Evolutionary conservation across 2,888 invertebrate species (phyloP), one percentile per base, ranked within the genome.

Genomic region (Dinocampus coccinellae): DNA sequence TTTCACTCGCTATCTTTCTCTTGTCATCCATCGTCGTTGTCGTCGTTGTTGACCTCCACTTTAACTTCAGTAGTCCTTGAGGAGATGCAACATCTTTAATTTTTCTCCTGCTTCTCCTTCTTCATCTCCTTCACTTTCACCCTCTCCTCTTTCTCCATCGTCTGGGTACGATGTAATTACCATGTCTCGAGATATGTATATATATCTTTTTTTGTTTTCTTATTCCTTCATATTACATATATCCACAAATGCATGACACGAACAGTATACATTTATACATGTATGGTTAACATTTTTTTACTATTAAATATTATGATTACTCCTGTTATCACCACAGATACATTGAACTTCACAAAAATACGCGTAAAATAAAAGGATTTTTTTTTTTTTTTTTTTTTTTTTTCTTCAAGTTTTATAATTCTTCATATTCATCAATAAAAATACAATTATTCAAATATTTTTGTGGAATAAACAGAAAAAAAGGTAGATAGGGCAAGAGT

Each of bases 21-120:
- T n/a, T n/a, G n/a, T n/a, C n/a, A n/a, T n/a, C n/a, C n/a, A n/a
- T 52, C 33, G 16, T 42, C 47, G 16, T 64, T 52, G 24, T 34
- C 62, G 34, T 26, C n/a, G 20, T 58, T 20, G 36, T 33, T 29
- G 29, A 24, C 55, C 26, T 55, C 55, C 55, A 55, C 55, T 55
- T n/a, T 24, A 55, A 58, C 58, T 58, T 58, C 47, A 47, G 47
- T 47, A 47, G 47, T 47, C 47, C 47, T 47, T 47, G 47, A 47
- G n/a, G 1, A 29, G 58, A 67, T 24, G 60, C 29, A 60, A 60
- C 47, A 52, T 47, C 42, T 60, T 47, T 29, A 52, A 60, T 55
- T 65, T 65, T 34, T 64, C 33, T 55, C 11, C 36, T 16, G n/a
- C n/a, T n/a, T n/a, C n/a, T n/a, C n/a, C n/a, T n/a, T n/a, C n/a